Evolutionary conservation across 2,113 vertebrate species (phyloP).

Genomic region (Ellobius talpinus): DNA sequence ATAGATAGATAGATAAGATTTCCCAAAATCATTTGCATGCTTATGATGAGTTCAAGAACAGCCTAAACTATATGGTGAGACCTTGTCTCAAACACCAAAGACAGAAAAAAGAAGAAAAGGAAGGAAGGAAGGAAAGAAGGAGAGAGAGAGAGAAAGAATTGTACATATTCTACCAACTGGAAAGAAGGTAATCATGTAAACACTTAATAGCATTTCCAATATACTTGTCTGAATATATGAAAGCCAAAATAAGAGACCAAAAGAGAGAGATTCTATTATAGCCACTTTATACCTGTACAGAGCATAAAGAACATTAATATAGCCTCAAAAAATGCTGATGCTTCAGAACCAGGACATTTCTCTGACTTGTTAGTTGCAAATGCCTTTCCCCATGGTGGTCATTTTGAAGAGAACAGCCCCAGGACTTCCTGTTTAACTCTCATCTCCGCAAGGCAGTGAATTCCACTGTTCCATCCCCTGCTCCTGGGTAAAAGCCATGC

Average conservation of each 20-base stretch:
- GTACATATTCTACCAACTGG: not conserved
- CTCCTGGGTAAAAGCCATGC: not conserved
- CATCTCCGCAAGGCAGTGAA: not conserved
- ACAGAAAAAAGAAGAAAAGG: not conserved
- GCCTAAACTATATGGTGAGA: not conserved
- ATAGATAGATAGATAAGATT: not conserved
- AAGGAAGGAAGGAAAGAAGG: not conserved
- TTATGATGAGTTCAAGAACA: not conserved
- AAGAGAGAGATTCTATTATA: not conserved
- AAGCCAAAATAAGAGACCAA: slow-evolving; percentile 28
- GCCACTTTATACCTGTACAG: slow-evolving; percentile 10
- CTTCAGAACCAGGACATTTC: not conserved
- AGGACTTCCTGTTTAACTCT: not conserved
- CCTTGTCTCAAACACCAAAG: not conserved
- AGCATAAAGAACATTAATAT: slow-evolving; percentile 43
- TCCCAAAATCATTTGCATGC: not conserved
- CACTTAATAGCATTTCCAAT: slow-evolving; percentile 58
- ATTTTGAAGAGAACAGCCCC: not conserved
- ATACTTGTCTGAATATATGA: slow-evolving; percentile 49
- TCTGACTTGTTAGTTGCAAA: not conserved
- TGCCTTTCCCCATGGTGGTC: not conserved
- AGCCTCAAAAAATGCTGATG: slow-evolving; percentile 16
- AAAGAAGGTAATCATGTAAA: slow-evolving; percentile 61
- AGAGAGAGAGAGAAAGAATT: not conserved
- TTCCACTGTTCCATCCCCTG: not conserved